Base-by-base conservation (phyloP, 2,113 vertebrate genomes). In the Oceanites oceanicus region DNA sequence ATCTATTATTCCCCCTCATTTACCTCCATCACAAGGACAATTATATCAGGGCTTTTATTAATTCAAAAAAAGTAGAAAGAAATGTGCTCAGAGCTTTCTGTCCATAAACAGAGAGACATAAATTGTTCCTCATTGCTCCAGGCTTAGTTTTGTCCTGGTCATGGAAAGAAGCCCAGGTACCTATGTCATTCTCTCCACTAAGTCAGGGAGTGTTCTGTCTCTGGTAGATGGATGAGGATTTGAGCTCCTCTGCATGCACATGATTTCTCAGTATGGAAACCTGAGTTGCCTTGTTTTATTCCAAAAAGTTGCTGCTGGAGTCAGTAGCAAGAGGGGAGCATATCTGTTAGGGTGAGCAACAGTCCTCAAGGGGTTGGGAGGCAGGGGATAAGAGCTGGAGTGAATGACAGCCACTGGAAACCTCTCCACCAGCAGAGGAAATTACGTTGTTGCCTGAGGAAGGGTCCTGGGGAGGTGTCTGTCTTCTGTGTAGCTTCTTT, bases 201-300 rank as follows among this genome's bases (percentile, higher is more conserved):
- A 38, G 29, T 20, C n/a, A 59, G 34, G 27, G 21, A 6, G 3
- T 36, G 13, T 65, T 53, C 27, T 0, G 0, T n/a, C 15, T 62
- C 29, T 61, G 20, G 22, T 81, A 40, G 62, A 12, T 61, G 40
- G 38, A 74, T 85, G n/a, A 56, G 22, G 13, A 34, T 83, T 59
- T 68, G 66, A 53, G 34, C 9, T 68, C 17, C 59, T 81, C 27
- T 4, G 3, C 65, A 22, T 1, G 1, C 9, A 67, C 17, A 1
- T 21, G 32, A 23, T 82, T 92, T 71, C 25, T 66, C 32, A 19
- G 7, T 34, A 21, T 42, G 23, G 34, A 86, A 82, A 40, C 36
- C 36, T 50, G 40, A 61, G 32, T 32, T 67, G 26, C 53, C n/a
- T 47, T 66, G 15, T 53, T 23, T 73, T 82, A 40, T 26, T 50